A percentile compares a stretch with the other conserved stretches of the same genome.
These are phyloP conservation scores for Crypturellus tataupa DNA, from an alignment of 2,797 vertebrate genomes.

Conservation along the genomic window DNA sequence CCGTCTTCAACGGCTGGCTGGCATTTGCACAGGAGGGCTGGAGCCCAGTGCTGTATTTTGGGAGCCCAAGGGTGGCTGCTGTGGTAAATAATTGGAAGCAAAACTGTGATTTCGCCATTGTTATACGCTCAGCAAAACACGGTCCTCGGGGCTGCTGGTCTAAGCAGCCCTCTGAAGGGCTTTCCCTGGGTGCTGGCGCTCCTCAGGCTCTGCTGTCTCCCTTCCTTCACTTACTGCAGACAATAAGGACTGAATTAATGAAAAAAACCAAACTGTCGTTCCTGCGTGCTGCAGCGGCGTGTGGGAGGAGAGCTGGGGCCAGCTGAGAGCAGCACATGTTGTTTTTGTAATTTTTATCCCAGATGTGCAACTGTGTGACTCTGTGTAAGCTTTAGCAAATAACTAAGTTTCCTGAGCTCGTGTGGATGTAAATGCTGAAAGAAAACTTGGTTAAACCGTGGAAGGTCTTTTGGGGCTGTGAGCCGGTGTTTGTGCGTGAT, in stretches of 20 bases:
- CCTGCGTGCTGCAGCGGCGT: fast-evolving
- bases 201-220: neutral
- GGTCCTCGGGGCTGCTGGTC: neutral
- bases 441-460: fast-evolving
- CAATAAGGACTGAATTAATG: neutral
- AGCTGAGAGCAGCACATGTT: fast-evolving
- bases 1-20: neutral
- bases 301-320: neutral
- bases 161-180: neutral
- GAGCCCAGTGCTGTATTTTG: neutral
- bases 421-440: fast-evolving
- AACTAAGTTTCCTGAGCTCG: neutral
- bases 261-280: neutral
- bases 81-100: neutral
- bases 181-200: neutral
- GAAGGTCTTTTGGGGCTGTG: neutral
- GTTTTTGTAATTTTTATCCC: fast-evolving
- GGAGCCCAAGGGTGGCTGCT: neutral
- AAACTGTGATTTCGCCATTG: conserved; percentile 1
- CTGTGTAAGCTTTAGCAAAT: fast-evolving
- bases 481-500: neutral
- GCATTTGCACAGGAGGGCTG: neutral
- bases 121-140: neutral
- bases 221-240: neutral
- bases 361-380: neutral